These are phyloP conservation scores for Portevinia maculata DNA, from an alignment of 2,888 invertebrate genomes.

Conservation along the genomic window DNA sequence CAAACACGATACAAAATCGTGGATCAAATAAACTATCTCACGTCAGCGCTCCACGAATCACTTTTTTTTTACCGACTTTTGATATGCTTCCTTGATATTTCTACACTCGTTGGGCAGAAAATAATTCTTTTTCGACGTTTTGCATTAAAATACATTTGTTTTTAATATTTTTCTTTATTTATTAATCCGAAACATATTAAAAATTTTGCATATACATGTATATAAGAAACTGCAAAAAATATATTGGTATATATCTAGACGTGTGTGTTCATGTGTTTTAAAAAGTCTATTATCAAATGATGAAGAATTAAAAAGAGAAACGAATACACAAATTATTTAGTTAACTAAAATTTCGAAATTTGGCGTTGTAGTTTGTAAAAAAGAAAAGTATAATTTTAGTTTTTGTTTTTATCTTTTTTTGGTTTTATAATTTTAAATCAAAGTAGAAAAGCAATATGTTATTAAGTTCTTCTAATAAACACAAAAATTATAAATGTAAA, in stretches of 20 bases:
- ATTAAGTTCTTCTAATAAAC: slow-evolving; percentile 13
- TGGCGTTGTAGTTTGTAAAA: slow-evolving; percentile 12
- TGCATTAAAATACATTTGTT: neutral
- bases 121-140: no score
- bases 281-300: slow-evolving; percentile 56
- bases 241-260: slow-evolving; percentile 67
- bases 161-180: slow-evolving; percentile 65
- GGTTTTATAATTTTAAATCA: slow-evolving; percentile 47
- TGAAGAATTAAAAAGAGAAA: slow-evolving; percentile 29
- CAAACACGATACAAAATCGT: no score
- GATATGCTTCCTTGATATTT: no score
- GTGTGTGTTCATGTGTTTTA: slow-evolving; percentile 37
- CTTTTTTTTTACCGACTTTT: no score
- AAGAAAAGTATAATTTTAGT: slow-evolving; percentile 17
- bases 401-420: slow-evolving; percentile 36
- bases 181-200: slow-evolving; percentile 73
- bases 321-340: neutral
- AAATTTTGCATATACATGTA: slow-evolving; percentile 69
- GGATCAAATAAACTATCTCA: no score
- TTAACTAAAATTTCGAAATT: slow-evolving; percentile 23
- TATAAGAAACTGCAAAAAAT: slow-evolving; percentile 74
- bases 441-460: neutral
- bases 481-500: slow-evolving; percentile 52
- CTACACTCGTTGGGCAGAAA: no score
- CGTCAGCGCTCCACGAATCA: no score